These are phyloP conservation scores for Cheirogaleus medius DNA, from an alignment of 2,113 vertebrate genomes.

Conservation along the genomic window DNA sequence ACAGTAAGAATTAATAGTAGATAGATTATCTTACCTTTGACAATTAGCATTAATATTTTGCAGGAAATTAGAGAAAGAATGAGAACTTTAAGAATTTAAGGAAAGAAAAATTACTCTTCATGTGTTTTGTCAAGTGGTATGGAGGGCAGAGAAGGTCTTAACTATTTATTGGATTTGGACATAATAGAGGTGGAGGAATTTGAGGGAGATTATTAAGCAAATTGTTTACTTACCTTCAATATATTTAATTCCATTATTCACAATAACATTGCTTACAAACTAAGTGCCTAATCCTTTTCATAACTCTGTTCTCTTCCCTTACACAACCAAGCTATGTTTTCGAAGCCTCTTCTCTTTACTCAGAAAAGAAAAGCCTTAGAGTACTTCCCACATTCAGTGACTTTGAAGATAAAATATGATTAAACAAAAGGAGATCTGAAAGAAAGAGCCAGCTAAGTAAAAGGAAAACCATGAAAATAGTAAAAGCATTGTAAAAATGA, in stretches of 20 bases:
- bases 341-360: background rate
- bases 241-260: background rate
- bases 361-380: background rate
- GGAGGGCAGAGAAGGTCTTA: background rate
- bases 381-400: background rate
- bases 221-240: background rate
- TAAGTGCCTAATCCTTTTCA: background rate
- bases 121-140: background rate
- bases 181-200: background rate
- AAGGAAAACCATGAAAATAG: background rate
- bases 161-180: background rate
- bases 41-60: background rate
- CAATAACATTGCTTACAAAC: background rate
- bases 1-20: background rate
- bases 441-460: background rate
- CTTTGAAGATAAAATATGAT: background rate
- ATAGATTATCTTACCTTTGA: background rate
- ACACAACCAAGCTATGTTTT: background rate
- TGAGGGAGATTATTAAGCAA: fast-evolving
- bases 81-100: background rate
- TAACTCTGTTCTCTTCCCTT: background rate
- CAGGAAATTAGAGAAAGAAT: background rate
- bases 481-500: background rate
- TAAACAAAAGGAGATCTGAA: background rate
- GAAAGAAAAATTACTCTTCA: background rate